Evolutionary conservation across 2,888 invertebrate genomes (phyloP), one percentile per base, ranked within the genome.

Genomic region (Drosophila atripex): DNA sequence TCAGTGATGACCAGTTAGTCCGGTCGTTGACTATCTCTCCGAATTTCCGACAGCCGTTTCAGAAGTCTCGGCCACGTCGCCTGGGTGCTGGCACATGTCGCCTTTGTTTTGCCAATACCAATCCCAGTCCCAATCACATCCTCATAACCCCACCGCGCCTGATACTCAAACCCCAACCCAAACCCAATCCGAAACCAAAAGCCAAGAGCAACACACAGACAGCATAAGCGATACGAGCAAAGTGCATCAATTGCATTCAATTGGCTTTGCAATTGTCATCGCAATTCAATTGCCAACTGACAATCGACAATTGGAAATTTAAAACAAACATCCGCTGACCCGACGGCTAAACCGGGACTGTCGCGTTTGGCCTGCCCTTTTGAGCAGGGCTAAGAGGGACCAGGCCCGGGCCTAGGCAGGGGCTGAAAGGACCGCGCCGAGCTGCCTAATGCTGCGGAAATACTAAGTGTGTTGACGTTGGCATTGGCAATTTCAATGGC

Each of bases 221-320:
- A 43, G 43, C 52, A 50, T 39, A n/a, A 32, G 45, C 41, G 53
- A 53, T 41, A 45, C 43, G 56, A 46, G 63, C 47, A 45, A 47
- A 78, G 59, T 78, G 72, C 85, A 79, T 82, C 85, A 79, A 85
- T 77, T 72, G 76, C 72, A 76, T 78, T 80, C 83, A 83, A 86
- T 83, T 82, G 83, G 71, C 77, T 84, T 75, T 76, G 63, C 71
- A 73, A 75, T 77, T 80, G 84, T 76, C 83, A 83, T 74, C 72
- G 78, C 75, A 78, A 77, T 78, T 80, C 80, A 83, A 86, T 83
- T 86, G 76, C 47, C 66, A 74, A 71, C 58, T 57, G 66, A 14
- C 65, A 76, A 76, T 72, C 73, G 83, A 32, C 80, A 77, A 82
- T 83, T 75, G 73, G 65, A 83, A 86, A 78, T 77, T 86, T 78